These are phyloP conservation scores for Gari tellinella DNA, from an alignment of 2,888 invertebrate genomes.

Conservation along the genomic window DNA sequence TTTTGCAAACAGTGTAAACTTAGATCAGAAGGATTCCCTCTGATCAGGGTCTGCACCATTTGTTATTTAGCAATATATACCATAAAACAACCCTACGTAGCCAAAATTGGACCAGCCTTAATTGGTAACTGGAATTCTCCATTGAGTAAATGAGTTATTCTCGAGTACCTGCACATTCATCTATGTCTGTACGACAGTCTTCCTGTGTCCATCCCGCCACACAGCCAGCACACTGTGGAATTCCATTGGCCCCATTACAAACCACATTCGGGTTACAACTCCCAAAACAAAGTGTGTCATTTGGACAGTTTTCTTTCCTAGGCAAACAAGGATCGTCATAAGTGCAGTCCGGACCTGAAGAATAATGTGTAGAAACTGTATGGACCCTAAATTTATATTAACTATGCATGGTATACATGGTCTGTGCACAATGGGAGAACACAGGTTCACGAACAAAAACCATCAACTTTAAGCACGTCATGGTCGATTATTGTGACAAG, in stretches of 20 bases:
- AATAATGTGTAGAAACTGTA: constrained; percentile 3
- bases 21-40: too few species aligned
- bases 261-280: constrained; percentile 48
- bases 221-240: constrained; percentile 43
- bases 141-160: background rate
- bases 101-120: too few species aligned
- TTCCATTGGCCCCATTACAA: constrained; percentile 47
- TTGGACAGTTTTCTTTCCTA: constrained; percentile 25
- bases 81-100: background rate
- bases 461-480: background rate
- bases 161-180: constrained; percentile 37
- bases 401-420: too few species aligned
- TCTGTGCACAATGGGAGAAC: background rate
- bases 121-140: background rate
- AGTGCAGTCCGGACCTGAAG: constrained; percentile 42
- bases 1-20: too few species aligned
- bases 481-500: background rate
- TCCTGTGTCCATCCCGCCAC: constrained; percentile 37
- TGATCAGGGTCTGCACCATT: too few species aligned
- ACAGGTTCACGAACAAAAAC: background rate
- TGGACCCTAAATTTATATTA: background rate
- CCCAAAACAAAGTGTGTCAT: constrained; percentile 35
- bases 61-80: background rate
- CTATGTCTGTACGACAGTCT: constrained; percentile 30
- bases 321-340: constrained; percentile 48